Percentiles rank a stretch among this genome's conserved stretches.
Conservation (phyloP, 2,797 vertebrate species). For the Zalophus californianus region DNA sequence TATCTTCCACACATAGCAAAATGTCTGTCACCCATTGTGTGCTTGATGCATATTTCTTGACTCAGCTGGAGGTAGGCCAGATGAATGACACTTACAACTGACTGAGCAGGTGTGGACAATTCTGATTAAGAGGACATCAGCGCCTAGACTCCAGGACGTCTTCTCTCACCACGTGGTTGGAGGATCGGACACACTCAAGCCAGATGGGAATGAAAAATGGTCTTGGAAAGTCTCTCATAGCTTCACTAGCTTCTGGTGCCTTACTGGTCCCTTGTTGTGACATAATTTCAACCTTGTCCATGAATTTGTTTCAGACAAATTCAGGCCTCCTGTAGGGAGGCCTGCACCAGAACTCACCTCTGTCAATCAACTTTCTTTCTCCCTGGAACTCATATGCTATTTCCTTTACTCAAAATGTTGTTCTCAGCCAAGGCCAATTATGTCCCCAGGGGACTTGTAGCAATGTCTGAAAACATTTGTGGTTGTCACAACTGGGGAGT, state of each 20-base stretch:
- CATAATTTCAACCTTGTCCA: not conserved
- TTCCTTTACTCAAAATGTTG: not conserved
- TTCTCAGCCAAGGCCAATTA: not conserved
- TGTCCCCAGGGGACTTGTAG: not conserved
- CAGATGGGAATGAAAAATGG: not conserved
- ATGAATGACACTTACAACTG: not conserved
- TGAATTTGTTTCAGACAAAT: not conserved
- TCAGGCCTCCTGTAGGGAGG: not conserved
- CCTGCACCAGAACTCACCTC: not conserved
- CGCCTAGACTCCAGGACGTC: not conserved
- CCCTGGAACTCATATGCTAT: not conserved
- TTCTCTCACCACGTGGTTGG: not conserved
- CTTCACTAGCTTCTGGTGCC: not conserved
- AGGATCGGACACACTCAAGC: not conserved
- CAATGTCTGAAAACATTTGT: not conserved
- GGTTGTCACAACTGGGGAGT: not conserved
- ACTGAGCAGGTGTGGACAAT: not conserved
- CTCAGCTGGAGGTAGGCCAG: not conserved
- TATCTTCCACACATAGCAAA: not conserved
- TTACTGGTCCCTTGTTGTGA: not conserved
- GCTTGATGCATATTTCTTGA: not conserved
- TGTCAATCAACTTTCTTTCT: not conserved
- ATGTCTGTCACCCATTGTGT: not conserved
- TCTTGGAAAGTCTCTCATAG: not conserved
- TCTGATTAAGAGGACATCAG: not conserved